Evolutionary conservation across 2,113 vertebrate genomes (phyloP).

Genomic region (Corythornis cristatus): DNA sequence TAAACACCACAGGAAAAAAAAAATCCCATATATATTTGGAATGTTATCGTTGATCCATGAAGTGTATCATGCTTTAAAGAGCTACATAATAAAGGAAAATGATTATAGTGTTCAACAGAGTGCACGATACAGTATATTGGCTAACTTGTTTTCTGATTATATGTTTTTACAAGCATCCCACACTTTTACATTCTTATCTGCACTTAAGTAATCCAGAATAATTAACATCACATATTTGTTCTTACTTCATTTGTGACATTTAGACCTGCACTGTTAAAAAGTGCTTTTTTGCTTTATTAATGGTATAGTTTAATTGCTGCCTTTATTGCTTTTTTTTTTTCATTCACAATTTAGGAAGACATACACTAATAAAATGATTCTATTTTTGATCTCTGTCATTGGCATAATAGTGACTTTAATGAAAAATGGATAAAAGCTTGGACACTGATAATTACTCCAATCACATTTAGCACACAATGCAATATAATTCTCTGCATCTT

Average conservation of each 20-base stretch:
- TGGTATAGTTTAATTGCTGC: background rate
- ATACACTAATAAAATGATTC: slow-evolving; percentile 28
- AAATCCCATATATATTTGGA: background rate
- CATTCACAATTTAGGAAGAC: slow-evolving; percentile 48
- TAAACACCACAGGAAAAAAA: background rate
- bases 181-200: background rate
- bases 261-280: background rate
- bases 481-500: slow-evolving; percentile 27
- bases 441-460: slow-evolving; percentile 32
- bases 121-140: background rate
- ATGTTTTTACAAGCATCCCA: background rate
- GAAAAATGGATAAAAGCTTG: slow-evolving; percentile 34
- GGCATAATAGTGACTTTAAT: background rate
- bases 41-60: background rate
- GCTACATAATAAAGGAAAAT: background rate
- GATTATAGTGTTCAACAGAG: background rate
- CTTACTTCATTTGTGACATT: slow-evolving; percentile 45
- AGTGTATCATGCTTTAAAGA: background rate
- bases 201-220: slow-evolving; percentile 1
- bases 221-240: slow-evolving; percentile 50
- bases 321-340: background rate
- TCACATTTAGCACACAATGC: slow-evolving; percentile 23
- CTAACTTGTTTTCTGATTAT: background rate
- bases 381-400: slow-evolving; percentile 50
- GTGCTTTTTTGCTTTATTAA: slow-evolving; percentile 46